Evolutionary conservation across 2,888 invertebrate genomes (phyloP), one percentile per base, ranked within the genome.

Genomic region (Eupeodes luniger): DNA sequence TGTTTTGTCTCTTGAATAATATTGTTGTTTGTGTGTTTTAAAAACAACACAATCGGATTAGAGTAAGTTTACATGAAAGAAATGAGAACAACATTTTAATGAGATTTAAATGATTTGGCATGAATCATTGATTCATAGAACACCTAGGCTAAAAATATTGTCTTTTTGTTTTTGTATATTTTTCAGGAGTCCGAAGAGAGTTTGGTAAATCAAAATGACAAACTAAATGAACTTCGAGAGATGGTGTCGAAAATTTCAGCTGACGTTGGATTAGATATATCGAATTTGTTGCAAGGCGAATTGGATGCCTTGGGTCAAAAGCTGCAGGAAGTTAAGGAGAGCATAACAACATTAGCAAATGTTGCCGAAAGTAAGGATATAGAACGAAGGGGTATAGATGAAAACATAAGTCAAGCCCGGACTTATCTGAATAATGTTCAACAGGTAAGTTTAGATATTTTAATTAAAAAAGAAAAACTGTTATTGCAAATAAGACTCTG

Each of bases 191-290:
- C 97, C 92, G 95, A 97, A 92, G 96, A 97, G 92, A 95, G 95
- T 86, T 95, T 97, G 92, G 96, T 96, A 89, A 95, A 95, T 44
- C 96, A 97, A 90, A 96, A 96, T 85, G 95, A 96, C 36, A 94
- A 95, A 66, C 93, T 96, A 72, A 94, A 94, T 59, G 96, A 97
- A 91, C 94, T 97, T 36, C 96, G 96, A 4, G 95, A 96, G 16
- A 95, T 97, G 82, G 97, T 97, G 3, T 95, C 96, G 0, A 96
- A 96, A 90, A 97, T 97, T 78, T 97, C 97, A 0, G 95, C 96
- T 36, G 96, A 97, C 91, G 97, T 97, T 11, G 97, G 97, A 14
- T 92, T 96, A 89, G 96, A 96, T 91, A 95, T 95, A 12, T 96
- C 96, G 44, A 95, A 96, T 5, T 95, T 97, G 0, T 94, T 97